Conservation (phyloP, 1,140 invertebrate genomes). For the Drosophila dunni region DNA sequence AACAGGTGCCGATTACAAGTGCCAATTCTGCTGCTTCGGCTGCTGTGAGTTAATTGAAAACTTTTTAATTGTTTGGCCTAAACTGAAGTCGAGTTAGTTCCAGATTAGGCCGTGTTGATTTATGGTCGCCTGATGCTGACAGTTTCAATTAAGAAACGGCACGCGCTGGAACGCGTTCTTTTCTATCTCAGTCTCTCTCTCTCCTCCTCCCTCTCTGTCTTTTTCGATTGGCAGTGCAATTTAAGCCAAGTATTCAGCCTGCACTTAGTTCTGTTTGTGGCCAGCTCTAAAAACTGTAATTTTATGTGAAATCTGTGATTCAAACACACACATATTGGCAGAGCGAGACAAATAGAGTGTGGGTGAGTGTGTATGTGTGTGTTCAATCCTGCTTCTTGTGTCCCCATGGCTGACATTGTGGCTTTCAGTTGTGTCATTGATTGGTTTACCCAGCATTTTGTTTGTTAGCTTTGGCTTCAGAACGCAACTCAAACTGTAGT, state of each 20-base stretch:
- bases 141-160: constrained; percentile 72
- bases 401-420: constrained; percentile 74
- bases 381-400: constrained; percentile 23
- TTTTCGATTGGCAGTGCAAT: constrained; percentile 40
- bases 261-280: constrained; percentile 60
- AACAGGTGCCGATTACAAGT: constrained; percentile 82
- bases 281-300: constrained; percentile 55
- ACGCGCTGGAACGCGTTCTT: constrained; percentile 11
- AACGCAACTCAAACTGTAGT: constrained; percentile 21
- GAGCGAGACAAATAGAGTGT: neutral
- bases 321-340: constrained; percentile 16
- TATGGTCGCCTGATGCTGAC: constrained; percentile 70
- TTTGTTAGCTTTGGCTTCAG: constrained; percentile 66
- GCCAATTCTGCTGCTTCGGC: constrained; percentile 64
- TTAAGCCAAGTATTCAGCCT: constrained; percentile 41
- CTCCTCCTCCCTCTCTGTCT: neutral
- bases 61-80: constrained; percentile 74
- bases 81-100: constrained; percentile 65
- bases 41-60: constrained; percentile 77
- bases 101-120: constrained; percentile 56
- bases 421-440: constrained; percentile 79
- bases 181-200: neutral
- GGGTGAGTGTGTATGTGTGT: constrained; percentile 10
- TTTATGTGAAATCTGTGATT: constrained; percentile 41
- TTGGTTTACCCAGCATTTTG: constrained; percentile 79